A percentile compares a stretch with the other conserved stretches of the same genome.
Evolutionary conservation across 2,113 vertebrate species (phyloP).

Genomic region (Phaethon lepturus): DNA sequence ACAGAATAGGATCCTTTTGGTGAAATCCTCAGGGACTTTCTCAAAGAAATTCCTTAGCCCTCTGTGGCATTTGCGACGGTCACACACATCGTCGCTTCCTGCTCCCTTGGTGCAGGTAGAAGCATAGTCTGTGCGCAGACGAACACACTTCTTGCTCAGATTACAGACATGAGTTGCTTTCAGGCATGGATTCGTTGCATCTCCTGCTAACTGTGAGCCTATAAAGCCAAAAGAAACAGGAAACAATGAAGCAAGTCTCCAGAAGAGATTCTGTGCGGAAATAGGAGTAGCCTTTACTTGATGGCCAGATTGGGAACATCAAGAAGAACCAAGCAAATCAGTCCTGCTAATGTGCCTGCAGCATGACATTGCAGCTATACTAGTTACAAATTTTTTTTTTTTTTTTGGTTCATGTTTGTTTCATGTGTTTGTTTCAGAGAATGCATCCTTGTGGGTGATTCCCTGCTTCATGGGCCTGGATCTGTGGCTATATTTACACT

Average conservation of each 20-base stretch:
- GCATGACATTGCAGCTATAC: not conserved
- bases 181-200: constrained; percentile 85
- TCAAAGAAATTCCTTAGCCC: constrained; percentile 93
- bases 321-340: not conserved
- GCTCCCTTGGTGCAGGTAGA: constrained; percentile 84
- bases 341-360: not conserved
- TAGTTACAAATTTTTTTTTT: not conserved
- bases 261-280: not conserved
- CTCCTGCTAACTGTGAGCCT: constrained; percentile 56
- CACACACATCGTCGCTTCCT: constrained; percentile 80
- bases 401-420: not conserved
- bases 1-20: constrained; percentile 92
- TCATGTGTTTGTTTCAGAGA: not conserved
- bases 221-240: constrained; percentile 4
- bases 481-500: not conserved
- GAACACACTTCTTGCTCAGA: constrained; percentile 87
- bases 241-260: not conserved
- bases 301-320: not conserved
- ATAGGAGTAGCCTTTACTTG: not conserved
- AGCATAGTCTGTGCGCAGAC: constrained; percentile 90
- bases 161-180: constrained; percentile 90
- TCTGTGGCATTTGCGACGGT: constrained; percentile 85
- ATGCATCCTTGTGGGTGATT: not conserved
- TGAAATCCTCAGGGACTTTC: constrained; percentile 86
- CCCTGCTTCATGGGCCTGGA: not conserved